Percentiles rank a stretch among this genome's conserved stretches.
Evolutionary conservation across 2,888 invertebrate genomes (phyloP).

Genomic region (Eremobia ochroleuca): DNA sequence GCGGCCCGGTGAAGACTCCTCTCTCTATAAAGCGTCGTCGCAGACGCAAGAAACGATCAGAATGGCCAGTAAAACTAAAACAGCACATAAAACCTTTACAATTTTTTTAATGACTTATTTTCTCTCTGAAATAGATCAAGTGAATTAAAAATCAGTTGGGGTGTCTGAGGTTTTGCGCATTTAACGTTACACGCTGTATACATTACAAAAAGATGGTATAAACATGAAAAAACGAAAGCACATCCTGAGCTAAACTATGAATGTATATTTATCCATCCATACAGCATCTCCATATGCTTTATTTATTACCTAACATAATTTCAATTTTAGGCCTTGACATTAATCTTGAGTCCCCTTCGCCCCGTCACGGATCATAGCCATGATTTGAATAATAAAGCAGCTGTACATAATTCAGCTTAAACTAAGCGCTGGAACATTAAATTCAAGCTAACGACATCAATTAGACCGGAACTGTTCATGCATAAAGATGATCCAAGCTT

Average conservation of each 20-base stretch:
- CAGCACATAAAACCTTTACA: too few relatives aligned
- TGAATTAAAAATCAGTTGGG: too few relatives aligned
- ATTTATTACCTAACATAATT: background rate
- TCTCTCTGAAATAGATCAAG: too few relatives aligned
- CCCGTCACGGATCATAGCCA: conserved; percentile 36
- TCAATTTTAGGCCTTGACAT: conserved; percentile 26
- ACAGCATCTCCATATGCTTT: background rate
- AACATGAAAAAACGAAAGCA: background rate
- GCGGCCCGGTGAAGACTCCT: too few relatives aligned
- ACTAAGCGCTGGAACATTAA: conserved; percentile 28
- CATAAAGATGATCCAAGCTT: conserved; percentile 12
- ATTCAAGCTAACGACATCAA: conserved; percentile 40
- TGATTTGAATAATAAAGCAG: conserved; percentile 53
- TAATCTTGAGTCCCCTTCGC: conserved; percentile 1
- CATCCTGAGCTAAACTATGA: background rate
- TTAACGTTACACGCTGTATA: too few relatives aligned
- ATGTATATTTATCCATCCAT: background rate
- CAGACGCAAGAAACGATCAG: too few relatives aligned
- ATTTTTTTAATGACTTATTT: too few relatives aligned
- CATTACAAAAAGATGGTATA: too few relatives aligned
- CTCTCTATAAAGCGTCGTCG: too few relatives aligned
- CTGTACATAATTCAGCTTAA: conserved; percentile 17
- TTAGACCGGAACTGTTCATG: conserved; percentile 20
- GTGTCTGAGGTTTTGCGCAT: too few relatives aligned
- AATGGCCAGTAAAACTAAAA: too few relatives aligned